phyloP scores from a whole-genome alignment of 23 tunicate species.

The Aplidium turbinatum region DNA sequence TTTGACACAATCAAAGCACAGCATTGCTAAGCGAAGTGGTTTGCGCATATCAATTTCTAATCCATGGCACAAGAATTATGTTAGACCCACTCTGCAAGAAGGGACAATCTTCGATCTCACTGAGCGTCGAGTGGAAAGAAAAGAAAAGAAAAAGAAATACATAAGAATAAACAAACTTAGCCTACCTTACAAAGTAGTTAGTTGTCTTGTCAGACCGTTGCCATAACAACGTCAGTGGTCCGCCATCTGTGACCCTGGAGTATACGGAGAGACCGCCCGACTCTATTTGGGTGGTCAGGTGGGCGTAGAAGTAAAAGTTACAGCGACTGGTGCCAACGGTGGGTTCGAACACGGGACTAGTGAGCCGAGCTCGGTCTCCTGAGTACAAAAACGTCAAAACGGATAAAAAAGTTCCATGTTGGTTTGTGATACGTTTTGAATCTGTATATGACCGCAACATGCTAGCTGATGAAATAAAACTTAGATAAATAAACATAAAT shows the following conservation, averaged over 20 bases:
- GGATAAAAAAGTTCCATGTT: background rate
- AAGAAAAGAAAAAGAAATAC: background rate
- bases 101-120: too few relatives aligned
- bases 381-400: background rate
- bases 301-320: constrained; percentile 68
- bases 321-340: constrained; percentile 59
- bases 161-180: background rate
- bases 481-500: too few relatives aligned
- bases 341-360: constrained; percentile 82
- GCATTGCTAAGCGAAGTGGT: too few relatives aligned
- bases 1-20: too few relatives aligned
- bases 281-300: constrained; percentile 68
- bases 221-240: constrained; percentile 63
- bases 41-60: too few relatives aligned
- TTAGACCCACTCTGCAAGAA: too few relatives aligned
- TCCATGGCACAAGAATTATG: too few relatives aligned
- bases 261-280: constrained; percentile 75
- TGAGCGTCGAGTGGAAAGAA: background rate
- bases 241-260: constrained; percentile 66
- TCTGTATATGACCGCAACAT: too few relatives aligned
- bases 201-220: constrained; percentile 53
- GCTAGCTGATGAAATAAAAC: too few relatives aligned
- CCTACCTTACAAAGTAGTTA: constrained; percentile 52
- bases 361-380: constrained; percentile 78
- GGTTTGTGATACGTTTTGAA: too few relatives aligned